Evolutionary conservation across 2,888 invertebrate species (phyloP).

Genomic region (Cheilosia pagana): DNA sequence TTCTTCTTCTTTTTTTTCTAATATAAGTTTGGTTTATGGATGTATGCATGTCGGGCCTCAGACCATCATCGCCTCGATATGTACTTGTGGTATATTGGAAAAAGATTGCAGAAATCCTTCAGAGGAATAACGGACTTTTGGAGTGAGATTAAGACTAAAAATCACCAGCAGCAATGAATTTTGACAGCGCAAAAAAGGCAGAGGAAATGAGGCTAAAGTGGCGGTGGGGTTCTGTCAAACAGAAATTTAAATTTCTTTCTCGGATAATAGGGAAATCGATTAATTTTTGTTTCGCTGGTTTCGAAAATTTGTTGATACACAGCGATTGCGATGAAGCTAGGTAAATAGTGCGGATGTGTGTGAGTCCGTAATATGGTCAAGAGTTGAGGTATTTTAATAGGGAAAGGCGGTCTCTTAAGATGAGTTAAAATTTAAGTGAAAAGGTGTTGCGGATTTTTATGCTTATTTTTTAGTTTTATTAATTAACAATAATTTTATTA

Average conservation of each 20-base stretch:
- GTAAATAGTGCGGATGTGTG: no score
- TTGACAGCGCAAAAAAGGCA: constrained; percentile 1
- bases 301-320: neutral
- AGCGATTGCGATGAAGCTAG: neutral
- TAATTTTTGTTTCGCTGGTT: neutral
- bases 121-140: constrained; percentile 3
- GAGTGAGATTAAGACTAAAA: constrained; percentile 49
- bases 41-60: constrained; percentile 43
- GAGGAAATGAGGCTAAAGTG: constrained; percentile 30
- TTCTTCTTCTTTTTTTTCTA: neutral
- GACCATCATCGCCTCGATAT: constrained; percentile 40
- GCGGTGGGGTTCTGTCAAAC: neutral
- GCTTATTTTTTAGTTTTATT: no score
- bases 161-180: constrained; percentile 37
- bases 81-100: constrained; percentile 18
- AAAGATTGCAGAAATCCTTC: constrained; percentile 7
- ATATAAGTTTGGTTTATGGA: constrained; percentile 28
- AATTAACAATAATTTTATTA: no score
- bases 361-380: no score
- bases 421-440: no score
- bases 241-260: constrained; percentile 48
- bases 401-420: no score
- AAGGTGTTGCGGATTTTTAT: no score
- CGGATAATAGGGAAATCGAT: constrained; percentile 52
- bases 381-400: no score